Conservation (phyloP, 1,140 invertebrate species). For the Neodiprion pinetum region DNA sequence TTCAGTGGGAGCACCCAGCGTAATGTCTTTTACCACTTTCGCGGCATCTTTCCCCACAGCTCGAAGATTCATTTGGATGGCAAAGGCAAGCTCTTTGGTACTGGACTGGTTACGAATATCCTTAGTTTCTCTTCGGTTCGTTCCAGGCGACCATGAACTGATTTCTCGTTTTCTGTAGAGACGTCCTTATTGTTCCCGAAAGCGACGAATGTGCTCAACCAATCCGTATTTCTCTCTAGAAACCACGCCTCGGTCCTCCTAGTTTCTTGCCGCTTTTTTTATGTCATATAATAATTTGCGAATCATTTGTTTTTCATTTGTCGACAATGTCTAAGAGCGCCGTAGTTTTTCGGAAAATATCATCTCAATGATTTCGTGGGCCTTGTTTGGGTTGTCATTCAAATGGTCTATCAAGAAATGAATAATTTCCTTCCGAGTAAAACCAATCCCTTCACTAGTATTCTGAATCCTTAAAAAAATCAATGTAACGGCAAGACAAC, state of each 20-base stretch:
- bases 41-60: conserved; percentile 12
- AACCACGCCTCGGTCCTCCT: background rate
- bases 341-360: background rate
- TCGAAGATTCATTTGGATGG: conserved; percentile 13
- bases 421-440: background rate
- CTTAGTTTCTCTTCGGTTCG: conserved; percentile 17
- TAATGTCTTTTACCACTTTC: conserved; percentile 14
- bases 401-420: background rate
- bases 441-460: background rate
- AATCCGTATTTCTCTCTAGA: background rate
- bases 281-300: background rate
- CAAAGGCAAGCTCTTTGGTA: conserved; percentile 17
- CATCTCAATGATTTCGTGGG: background rate
- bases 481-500: background rate
- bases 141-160: background rate
- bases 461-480: no score
- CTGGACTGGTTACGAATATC: conserved; percentile 15
- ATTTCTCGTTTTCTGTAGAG: background rate
- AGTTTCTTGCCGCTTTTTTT: background rate
- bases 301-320: background rate
- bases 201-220: background rate
- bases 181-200: background rate
- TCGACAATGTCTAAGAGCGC: background rate
- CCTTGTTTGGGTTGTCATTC: background rate
- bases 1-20: conserved; percentile 15